Percentiles rank a stretch among this genome's conserved stretches.
Evolutionary conservation across 2,888 invertebrate genomes (phyloP).

Genomic region (Lasiommata megera): DNA sequence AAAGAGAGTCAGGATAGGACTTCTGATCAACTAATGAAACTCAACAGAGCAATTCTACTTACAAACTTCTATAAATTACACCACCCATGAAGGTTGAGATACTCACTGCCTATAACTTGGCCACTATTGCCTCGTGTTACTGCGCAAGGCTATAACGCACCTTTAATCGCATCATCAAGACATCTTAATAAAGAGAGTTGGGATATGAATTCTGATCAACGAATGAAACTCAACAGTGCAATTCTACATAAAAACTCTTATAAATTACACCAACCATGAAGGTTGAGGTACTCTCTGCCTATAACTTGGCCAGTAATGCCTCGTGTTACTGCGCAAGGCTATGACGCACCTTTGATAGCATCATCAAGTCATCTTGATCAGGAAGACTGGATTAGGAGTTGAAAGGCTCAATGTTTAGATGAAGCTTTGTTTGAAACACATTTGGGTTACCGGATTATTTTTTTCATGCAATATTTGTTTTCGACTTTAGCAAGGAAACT

Average conservation of each 20-base stretch:
- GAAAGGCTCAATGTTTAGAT: conserved; percentile 38
- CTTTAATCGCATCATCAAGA: conserved; percentile 53
- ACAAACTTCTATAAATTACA: too few relatives aligned
- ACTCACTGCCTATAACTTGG: conserved; percentile 9
- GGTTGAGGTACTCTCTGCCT: not conserved
- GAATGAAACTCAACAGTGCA: too few relatives aligned
- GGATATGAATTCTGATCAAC: too few relatives aligned
- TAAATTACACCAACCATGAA: not conserved
- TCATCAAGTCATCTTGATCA: conserved; percentile 54
- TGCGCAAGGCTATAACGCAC: conserved; percentile 26
- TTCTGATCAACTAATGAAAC: too few relatives aligned
- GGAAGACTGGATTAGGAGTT: conserved; percentile 63
- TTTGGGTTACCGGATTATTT: conserved; percentile 21
- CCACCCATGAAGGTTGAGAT: too few relatives aligned
- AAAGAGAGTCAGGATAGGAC: too few relatives aligned
- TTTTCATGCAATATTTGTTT: conserved; percentile 12
- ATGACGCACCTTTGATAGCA: conserved; percentile 52
- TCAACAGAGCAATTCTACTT: too few relatives aligned
- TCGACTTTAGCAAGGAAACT: not conserved
- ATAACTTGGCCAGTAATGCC: conserved; percentile 10
- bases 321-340: conserved; percentile 19
- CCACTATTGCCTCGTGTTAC: conserved; percentile 12
- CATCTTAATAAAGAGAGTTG: too few relatives aligned
- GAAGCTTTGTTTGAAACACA: conserved; percentile 34
- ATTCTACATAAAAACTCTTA: not conserved